Evolutionary conservation across 2,113 vertebrate species (phyloP).

Genomic region (Lipophrys pholis): DNA sequence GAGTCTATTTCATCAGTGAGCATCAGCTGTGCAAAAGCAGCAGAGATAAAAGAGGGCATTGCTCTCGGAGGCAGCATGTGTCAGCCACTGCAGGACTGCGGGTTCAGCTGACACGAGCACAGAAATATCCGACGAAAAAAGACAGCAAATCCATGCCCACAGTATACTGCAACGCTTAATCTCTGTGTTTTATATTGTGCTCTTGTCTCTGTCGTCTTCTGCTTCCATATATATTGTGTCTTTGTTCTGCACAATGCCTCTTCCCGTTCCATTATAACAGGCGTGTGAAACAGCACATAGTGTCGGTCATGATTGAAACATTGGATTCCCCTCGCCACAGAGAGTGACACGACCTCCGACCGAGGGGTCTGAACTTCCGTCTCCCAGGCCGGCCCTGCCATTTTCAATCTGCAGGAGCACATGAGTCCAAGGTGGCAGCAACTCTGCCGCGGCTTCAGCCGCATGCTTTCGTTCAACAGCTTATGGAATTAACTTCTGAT

Average conservation of each 20-base stretch:
- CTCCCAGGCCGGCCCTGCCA: slow-evolving; percentile 61
- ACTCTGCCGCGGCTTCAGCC: slow-evolving; percentile 48
- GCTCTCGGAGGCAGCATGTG: background rate
- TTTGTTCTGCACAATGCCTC: too few species aligned
- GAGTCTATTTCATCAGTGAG: slow-evolving; percentile 6
- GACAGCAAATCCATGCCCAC: slow-evolving; percentile 9
- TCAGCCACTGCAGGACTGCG: slow-evolving; percentile 1
- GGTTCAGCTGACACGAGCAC: background rate
- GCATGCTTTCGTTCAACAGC: slow-evolving; percentile 12
- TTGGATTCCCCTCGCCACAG: slow-evolving; percentile 38
- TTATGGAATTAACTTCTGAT: background rate
- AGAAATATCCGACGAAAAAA: background rate
- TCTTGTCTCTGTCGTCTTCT: background rate
- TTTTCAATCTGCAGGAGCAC: slow-evolving; percentile 64
- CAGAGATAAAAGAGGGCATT: slow-evolving; percentile 7
- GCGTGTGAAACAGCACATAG: slow-evolving; percentile 43
- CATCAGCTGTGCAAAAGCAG: slow-evolving; percentile 18
- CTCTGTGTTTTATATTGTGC: background rate
- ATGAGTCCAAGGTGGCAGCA: slow-evolving; percentile 61
- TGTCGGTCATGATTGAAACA: slow-evolving; percentile 33
- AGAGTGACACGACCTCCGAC: slow-evolving; percentile 74
- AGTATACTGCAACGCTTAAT: background rate
- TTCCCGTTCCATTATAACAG: background rate
- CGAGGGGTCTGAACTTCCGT: slow-evolving; percentile 69
- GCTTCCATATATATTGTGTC: too few species aligned